Conservation (phyloP, 2,113 vertebrate species). For the Rhinichthys klamathensis region DNA sequence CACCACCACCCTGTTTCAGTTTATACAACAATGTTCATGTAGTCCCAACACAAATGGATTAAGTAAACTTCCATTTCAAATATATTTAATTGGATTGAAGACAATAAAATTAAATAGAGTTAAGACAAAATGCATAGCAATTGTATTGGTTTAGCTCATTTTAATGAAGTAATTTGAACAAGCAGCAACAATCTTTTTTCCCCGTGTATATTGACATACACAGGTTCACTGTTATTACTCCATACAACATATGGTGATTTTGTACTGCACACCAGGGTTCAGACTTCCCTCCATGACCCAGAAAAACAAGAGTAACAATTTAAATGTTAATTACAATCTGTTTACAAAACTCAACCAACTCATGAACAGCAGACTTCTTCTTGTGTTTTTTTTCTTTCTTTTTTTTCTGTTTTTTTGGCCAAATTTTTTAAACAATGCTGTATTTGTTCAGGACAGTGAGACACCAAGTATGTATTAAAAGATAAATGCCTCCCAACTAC, state of each 20-base stretch:
- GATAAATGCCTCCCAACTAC: not conserved
- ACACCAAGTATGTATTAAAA: not conserved
- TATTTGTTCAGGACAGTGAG: not conserved
- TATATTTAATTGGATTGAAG: too few relatives aligned
- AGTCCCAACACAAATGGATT: too few relatives aligned
- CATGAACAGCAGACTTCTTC: not conserved
- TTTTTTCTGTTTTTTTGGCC: not conserved
- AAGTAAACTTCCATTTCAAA: too few relatives aligned
- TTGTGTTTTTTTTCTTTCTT: not conserved
- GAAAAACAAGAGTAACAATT: not conserved
- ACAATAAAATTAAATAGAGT: too few relatives aligned
- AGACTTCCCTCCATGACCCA: not conserved
- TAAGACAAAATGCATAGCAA: too few relatives aligned
- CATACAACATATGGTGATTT: conserved; percentile 18
- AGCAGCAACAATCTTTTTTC: too few relatives aligned
- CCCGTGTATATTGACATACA: not conserved
- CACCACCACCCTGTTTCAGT: too few relatives aligned
- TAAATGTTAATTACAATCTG: conserved; percentile 32
- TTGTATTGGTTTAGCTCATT: too few relatives aligned
- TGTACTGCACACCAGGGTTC: not conserved
- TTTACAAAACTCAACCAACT: not conserved
- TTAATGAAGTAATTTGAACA: too few relatives aligned
- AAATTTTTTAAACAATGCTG: not conserved
- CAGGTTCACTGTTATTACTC: not conserved
- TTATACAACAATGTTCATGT: too few relatives aligned